Conservation (phyloP, 2,797 vertebrate genomes). For the Hoplostethus atlanticus region DNA sequence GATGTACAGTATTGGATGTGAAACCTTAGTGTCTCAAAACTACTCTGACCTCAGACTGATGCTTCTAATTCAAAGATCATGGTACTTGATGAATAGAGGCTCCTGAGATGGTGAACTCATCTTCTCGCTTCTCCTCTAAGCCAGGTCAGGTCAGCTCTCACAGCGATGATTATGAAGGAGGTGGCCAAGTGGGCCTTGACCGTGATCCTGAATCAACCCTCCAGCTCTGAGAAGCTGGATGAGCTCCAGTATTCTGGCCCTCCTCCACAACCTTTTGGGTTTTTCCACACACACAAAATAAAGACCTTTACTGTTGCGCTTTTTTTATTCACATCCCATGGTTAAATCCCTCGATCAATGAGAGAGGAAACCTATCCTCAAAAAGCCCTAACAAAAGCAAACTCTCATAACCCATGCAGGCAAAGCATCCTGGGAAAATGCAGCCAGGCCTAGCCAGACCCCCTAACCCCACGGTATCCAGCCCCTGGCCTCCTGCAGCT, state of each 20-base stretch:
- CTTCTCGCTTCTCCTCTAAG: not conserved
- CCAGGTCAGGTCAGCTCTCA: constrained; percentile 13
- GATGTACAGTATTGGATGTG: not conserved
- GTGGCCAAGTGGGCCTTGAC: not conserved
- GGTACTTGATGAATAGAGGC: not conserved
- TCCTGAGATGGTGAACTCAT: not conserved
- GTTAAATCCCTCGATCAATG: constrained; percentile 47
- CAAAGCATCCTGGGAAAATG: constrained; percentile 68
- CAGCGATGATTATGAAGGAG: not conserved
- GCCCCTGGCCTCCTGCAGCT: constrained; percentile 43
- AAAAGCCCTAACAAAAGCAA: constrained; percentile 65
- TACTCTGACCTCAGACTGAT: constrained; percentile 22
- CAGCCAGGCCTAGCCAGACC: constrained; percentile 1
- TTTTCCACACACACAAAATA: constrained; percentile 41
- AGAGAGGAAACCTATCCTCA: constrained; percentile 58
- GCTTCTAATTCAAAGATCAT: constrained; percentile 18
- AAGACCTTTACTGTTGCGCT: constrained; percentile 52
- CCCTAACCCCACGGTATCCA: not conserved
- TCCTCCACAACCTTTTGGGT: not conserved
- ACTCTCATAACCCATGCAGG: constrained; percentile 40
- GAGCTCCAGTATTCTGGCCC: constrained; percentile 14
- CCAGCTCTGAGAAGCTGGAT: constrained; percentile 11
- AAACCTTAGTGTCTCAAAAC: constrained; percentile 8
- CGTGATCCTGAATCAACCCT: constrained; percentile 19
- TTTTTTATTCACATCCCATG: constrained; percentile 43